Evolutionary conservation across 1,140 invertebrate genomes (phyloP).

Genomic region (Leptestheria dahalacensis): DNA sequence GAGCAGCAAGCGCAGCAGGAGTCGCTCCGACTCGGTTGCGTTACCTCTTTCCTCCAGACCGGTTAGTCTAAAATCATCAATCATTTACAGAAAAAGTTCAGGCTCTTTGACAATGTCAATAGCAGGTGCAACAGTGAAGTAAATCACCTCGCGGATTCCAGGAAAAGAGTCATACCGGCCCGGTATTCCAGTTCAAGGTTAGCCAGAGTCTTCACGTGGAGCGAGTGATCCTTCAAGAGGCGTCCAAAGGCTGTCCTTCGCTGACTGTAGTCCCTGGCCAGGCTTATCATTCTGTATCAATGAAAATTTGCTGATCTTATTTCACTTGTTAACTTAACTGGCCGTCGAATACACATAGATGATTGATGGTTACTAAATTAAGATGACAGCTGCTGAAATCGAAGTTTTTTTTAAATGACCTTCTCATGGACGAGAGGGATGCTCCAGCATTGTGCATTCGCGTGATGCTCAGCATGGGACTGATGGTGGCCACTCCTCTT

Average conservation of each 20-base stretch:
- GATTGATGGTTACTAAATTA: too few relatives aligned
- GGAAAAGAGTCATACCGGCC: constrained; percentile 25
- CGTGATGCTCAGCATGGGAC: constrained; percentile 43
- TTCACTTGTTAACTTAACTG: too few relatives aligned
- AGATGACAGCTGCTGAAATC: background rate
- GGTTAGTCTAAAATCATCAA: too few relatives aligned
- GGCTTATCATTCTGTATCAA: constrained; percentile 30
- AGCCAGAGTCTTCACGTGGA: constrained; percentile 38
- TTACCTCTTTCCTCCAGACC: constrained; percentile 31
- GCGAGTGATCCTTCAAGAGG: constrained; percentile 31
- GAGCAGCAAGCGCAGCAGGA: constrained; percentile 35
- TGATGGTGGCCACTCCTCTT: constrained; percentile 37
- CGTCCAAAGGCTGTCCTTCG: constrained; percentile 36
- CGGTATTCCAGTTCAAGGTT: constrained; percentile 37
- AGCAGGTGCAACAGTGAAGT: constrained; percentile 11
- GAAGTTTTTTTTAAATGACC: constrained; percentile 22
- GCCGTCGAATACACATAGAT: background rate
- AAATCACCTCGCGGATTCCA: constrained; percentile 24
- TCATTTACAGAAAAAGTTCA: background rate
- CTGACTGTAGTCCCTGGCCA: constrained; percentile 38
- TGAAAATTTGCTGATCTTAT: background rate
- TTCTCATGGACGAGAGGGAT: constrained; percentile 34
- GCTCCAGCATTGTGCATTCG: constrained; percentile 39
- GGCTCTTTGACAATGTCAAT: background rate
- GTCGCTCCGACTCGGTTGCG: constrained; percentile 28